Percentiles rank a stretch among this genome's conserved stretches.
Conservation (phyloP, 2,797 vertebrate species). For the Sebastes taczanowskii region DNA sequence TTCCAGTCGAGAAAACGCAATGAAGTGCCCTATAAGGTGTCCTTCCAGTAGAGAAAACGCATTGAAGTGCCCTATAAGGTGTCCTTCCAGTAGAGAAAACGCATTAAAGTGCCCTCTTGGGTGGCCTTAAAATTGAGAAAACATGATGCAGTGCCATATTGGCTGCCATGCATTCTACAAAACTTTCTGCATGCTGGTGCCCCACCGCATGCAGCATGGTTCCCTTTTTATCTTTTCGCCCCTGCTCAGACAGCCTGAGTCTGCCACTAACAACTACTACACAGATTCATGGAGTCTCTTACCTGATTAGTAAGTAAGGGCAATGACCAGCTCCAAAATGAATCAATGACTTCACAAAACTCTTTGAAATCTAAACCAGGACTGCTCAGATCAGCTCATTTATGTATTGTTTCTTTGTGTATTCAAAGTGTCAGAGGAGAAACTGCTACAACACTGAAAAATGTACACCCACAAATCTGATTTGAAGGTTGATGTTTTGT, state of each 20-base stretch:
- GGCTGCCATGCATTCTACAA: background rate
- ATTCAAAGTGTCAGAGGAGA: constrained; percentile 6
- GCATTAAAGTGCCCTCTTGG: too few species aligned
- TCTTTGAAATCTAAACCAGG: background rate
- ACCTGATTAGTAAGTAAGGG: background rate
- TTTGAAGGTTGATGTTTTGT: constrained; percentile 11
- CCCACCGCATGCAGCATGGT: background rate
- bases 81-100: too few species aligned
- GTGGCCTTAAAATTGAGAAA: background rate
- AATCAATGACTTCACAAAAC: background rate
- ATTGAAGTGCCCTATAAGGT: too few species aligned
- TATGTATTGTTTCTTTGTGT: background rate
- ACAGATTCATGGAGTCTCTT: background rate
- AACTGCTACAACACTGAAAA: background rate
- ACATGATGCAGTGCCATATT: background rate
- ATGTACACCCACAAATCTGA: background rate
- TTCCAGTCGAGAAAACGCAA: too few species aligned
- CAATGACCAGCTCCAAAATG: background rate
- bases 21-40: too few species aligned
- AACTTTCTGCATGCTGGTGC: too few species aligned
- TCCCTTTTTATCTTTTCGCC: background rate
- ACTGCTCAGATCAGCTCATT: background rate
- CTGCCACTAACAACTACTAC: background rate
- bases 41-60: too few species aligned
- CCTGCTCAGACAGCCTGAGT: background rate